A percentile compares a stretch with the other conserved stretches of the same genome.
phyloP scores from a whole-genome alignment of 2,888 invertebrate species.

The Leuctra nigra region DNA sequence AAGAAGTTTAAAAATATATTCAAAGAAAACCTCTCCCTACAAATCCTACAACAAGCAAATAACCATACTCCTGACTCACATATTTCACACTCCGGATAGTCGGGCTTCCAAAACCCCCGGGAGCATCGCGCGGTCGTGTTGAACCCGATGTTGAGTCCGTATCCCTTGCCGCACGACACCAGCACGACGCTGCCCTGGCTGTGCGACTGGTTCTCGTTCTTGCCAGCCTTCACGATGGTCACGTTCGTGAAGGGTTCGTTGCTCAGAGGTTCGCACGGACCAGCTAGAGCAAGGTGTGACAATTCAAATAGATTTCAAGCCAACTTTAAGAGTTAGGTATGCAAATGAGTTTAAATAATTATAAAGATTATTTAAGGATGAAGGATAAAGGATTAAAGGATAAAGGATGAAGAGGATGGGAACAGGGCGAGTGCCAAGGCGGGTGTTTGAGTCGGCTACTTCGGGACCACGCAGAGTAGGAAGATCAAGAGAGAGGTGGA shows the following conservation, averaged over 20 bases:
- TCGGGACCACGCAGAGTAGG: no score
- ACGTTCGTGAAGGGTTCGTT: constrained; percentile 60
- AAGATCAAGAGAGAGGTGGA: no score
- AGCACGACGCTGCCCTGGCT: constrained; percentile 70
- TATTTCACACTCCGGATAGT: constrained; percentile 71
- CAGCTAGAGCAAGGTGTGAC: no score
- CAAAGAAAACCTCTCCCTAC: background rate
- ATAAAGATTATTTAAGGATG: no score
- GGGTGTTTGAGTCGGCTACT: no score
- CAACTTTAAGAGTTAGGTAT: no score
- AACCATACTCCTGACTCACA: no score
- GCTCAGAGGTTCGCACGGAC: constrained; percentile 60
- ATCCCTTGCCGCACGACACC: constrained; percentile 71
- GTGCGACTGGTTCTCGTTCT: constrained; percentile 62
- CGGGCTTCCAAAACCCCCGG: constrained; percentile 78
- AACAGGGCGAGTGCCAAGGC: no score
- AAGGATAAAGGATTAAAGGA: no score
- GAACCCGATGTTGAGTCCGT: constrained; percentile 63
- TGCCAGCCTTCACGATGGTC: constrained; percentile 62
- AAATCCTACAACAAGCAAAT: background rate
- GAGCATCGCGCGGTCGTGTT: constrained; percentile 76
- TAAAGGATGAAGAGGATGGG: no score
- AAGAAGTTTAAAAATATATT: background rate
- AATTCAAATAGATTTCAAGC: no score
- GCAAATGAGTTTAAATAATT: no score